These are phyloP conservation scores for Plutella xylostella DNA, from an alignment of 2,888 invertebrate genomes.

Conservation along the genomic window DNA sequence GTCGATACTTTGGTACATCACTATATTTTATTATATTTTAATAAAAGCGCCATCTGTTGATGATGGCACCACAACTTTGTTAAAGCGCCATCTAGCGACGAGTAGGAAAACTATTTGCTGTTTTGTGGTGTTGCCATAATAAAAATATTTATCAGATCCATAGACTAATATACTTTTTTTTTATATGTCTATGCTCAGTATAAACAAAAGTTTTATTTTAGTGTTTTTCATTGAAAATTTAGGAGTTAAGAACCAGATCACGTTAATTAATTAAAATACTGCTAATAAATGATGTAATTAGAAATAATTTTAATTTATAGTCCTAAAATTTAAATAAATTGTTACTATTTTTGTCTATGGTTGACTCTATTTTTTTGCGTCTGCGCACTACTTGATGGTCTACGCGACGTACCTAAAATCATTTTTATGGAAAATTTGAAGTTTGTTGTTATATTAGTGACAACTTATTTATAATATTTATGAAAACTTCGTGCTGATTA, in stretches of 20 bases:
- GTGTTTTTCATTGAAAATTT: too few species aligned
- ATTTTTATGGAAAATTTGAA: constrained; percentile 67
- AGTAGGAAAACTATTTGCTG: not conserved
- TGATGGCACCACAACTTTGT: not conserved
- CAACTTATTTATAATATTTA: constrained; percentile 64
- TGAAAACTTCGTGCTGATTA: constrained; percentile 64
- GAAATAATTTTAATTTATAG: too few species aligned
- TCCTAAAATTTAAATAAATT: too few species aligned
- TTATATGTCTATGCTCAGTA: too few species aligned
- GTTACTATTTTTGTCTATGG: constrained; percentile 48
- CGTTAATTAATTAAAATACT: too few species aligned
- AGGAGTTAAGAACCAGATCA: too few species aligned
- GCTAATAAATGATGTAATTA: too few species aligned
- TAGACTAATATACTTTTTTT: too few species aligned
- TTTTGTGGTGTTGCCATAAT: not conserved
- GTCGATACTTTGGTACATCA: too few species aligned
- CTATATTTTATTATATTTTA: not conserved
- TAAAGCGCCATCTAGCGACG: not conserved
- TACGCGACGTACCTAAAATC: constrained; percentile 66
- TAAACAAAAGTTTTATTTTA: too few species aligned
- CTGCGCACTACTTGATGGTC: constrained; percentile 64
- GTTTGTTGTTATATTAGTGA: constrained; percentile 66
- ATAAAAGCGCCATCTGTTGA: not conserved
- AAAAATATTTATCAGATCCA: not conserved
- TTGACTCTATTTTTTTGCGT: constrained; percentile 66